These are phyloP conservation scores for Caenorhabditis wallacei DNA, from an alignment of 2,888 invertebrate genomes.

Conservation along the genomic window DNA sequence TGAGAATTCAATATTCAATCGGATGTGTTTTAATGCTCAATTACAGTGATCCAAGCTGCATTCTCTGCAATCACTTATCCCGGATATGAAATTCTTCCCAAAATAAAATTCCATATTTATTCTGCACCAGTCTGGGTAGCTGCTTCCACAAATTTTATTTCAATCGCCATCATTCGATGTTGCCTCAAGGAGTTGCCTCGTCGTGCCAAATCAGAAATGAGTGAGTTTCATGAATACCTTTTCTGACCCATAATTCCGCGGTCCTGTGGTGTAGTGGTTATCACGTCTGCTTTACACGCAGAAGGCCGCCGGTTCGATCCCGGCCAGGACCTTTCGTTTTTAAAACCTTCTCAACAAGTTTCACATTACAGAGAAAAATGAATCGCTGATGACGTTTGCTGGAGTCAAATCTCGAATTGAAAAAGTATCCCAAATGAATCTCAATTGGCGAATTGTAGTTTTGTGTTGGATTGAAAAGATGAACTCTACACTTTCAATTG, in stretches of 20 bases:
- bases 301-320: constrained; percentile 79
- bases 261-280: constrained; percentile 80
- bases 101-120: constrained; percentile 70
- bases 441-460: constrained; percentile 69
- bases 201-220: constrained; percentile 41
- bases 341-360: background rate
- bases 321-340: constrained; percentile 71
- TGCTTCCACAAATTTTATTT: constrained; percentile 69
- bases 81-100: constrained; percentile 61
- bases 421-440: constrained; percentile 49
- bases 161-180: constrained; percentile 63
- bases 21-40: background rate
- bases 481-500: constrained; percentile 58
- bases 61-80: constrained; percentile 68
- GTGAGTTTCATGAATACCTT: constrained; percentile 18
- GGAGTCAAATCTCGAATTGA: constrained; percentile 49
- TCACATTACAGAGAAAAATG: constrained; percentile 33
- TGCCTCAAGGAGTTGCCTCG: constrained; percentile 61
- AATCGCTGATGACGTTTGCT: constrained; percentile 46
- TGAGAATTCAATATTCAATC: background rate
- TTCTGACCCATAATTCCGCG: background rate
- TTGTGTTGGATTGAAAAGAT: constrained; percentile 71
- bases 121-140: constrained; percentile 73
- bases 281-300: constrained; percentile 81
- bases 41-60: constrained; percentile 70